Percentiles rank a stretch among this genome's conserved stretches.
These are phyloP conservation scores for Nephrotoma guestfalica DNA, from an alignment of 2,888 invertebrate genomes.

Conservation along the genomic window DNA sequence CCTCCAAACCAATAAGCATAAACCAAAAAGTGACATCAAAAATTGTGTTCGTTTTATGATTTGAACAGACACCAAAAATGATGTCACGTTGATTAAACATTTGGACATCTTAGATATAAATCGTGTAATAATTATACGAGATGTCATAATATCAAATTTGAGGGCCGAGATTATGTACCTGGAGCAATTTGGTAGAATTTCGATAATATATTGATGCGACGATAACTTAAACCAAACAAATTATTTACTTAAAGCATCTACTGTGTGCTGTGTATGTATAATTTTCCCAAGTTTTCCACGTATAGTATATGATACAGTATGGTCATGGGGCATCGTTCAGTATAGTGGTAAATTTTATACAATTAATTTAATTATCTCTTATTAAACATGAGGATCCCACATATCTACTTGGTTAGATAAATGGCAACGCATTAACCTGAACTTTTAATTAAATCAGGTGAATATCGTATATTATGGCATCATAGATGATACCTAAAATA, in stretches of 20 bases:
- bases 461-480: neutral
- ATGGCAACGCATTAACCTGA: neutral
- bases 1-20: neutral
- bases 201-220: neutral
- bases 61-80: neutral
- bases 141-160: neutral
- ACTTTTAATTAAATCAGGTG: neutral
- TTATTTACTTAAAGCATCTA: neutral
- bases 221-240: neutral
- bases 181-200: neutral
- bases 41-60: neutral
- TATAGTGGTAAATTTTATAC: neutral
- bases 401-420: neutral
- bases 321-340: neutral
- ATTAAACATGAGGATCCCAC: neutral
- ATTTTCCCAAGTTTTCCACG: neutral
- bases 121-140: neutral
- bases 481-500: neutral
- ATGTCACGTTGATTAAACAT: neutral
- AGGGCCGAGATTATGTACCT: neutral
- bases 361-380: neutral
- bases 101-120: neutral
- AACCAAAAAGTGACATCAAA: neutral
- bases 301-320: neutral
- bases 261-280: neutral